Percentiles rank a stretch among this genome's conserved stretches.
These are phyloP conservation scores for Drosophila kikkawai DNA, from an alignment of 1,140 invertebrate species.

Conservation along the genomic window DNA sequence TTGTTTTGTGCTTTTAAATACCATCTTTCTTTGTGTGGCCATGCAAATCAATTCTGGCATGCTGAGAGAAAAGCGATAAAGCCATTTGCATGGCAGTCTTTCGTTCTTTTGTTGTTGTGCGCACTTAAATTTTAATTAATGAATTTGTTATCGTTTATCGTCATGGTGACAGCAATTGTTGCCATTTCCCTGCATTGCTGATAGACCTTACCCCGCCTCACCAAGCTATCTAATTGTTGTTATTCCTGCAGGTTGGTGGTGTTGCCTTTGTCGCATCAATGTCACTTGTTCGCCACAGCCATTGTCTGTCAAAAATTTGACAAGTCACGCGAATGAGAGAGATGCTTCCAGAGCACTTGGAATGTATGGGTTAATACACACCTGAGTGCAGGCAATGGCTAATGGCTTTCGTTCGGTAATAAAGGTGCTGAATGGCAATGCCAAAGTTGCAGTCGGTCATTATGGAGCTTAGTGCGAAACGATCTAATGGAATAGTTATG, in stretches of 20 bases:
- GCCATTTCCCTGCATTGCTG: conserved; percentile 38
- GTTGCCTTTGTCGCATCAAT: conserved; percentile 31
- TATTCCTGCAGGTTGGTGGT: conserved; percentile 9
- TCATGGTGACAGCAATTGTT: conserved; percentile 62
- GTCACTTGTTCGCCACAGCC: conserved; percentile 27
- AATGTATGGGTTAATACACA: conserved; percentile 42
- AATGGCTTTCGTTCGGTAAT: conserved; percentile 29
- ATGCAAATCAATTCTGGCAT: conserved; percentile 33
- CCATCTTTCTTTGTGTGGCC: conserved; percentile 8
- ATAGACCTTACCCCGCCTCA: conserved; percentile 19
- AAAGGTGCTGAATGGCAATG: conserved; percentile 12
- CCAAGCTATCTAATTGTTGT: conserved; percentile 40
- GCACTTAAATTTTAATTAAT: conserved; percentile 68
- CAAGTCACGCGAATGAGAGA: conserved; percentile 44
- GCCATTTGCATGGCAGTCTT: conserved; percentile 49
- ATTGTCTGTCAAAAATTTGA: conserved; percentile 57
- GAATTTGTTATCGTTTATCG: conserved; percentile 69
- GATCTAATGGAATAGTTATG: background rate
- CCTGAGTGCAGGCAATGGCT: background rate
- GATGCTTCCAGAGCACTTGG: conserved; percentile 24
- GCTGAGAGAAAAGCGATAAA: conserved; percentile 35
- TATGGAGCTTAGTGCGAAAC: too few relatives aligned
- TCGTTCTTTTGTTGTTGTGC: conserved; percentile 37
- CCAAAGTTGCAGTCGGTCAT: conserved; percentile 8
- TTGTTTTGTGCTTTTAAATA: conserved; percentile 9